Evolutionary conservation across 2,113 vertebrate species (phyloP), one percentile per base, ranked within the genome.

Genomic region (Thymallus thymallus): DNA sequence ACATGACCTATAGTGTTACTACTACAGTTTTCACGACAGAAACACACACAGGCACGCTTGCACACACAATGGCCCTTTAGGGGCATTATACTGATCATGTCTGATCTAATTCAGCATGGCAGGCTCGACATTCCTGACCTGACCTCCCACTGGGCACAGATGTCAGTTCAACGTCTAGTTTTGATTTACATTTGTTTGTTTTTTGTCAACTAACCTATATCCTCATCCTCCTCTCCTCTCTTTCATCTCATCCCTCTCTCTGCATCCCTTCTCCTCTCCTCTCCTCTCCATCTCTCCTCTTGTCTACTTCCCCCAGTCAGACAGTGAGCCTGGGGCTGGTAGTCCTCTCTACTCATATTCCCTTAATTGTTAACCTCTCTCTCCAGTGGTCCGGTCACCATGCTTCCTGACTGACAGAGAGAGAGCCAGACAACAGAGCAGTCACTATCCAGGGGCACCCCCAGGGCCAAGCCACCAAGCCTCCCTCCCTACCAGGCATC

Each of bases 1-100:
- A 81, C 73, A 78, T 61, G 72, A 76, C 66, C 74, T 26, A 3
- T 35, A 23, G 14, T 71, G 75, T 66, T 63, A 56, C n/a, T 41
- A n/a, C n/a, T n/a, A n/a, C 35, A 41, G 7, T 41, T 41, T 10
- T 41, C 32, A 35, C 32, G 1, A 7, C 32, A 35, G 6, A 35
- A 6, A 35, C 32, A 35, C 32, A 32, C 30, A 30, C 51, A 66
- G 24, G 56, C 48, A 23, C 26, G 20, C 65, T 70, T 16, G 23
- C 66, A 63, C 58, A 70, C 76, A 61, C 58, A 24, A 18, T n/a
- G 7, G 22, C 23, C 23, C 2, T 67, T 5, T 22, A 48, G 12
- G 23, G 29, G 46, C 35, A 20, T 79, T 48, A 18, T 35, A 26
- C 58, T 13, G 23, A 63, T 63, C 13, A 18, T 62, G 30, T 56